Conservation (phyloP, 1,140 invertebrate species). For the Pachyrhynchus sulphureomaculatus region DNA sequence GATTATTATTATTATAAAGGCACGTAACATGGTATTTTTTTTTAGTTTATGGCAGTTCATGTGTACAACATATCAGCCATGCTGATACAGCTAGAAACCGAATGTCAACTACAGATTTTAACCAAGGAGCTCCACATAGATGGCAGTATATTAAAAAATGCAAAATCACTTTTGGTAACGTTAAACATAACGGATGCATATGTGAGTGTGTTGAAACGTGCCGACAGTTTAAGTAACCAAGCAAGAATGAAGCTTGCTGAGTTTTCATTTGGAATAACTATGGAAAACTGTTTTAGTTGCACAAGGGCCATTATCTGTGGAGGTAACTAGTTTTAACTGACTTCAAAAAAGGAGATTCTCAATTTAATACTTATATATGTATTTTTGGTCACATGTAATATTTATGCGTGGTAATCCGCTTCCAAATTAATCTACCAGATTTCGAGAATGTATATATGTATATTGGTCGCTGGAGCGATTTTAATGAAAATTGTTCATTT, state of each 20-base stretch:
- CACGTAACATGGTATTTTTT: no score
- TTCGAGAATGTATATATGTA: no score
- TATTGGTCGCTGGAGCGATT: no score
- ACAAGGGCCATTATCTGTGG: slow-evolving; percentile 73
- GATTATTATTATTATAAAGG: no score
- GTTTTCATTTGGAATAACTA: slow-evolving; percentile 68
- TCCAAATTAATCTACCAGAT: no score
- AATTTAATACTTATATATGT: no score
- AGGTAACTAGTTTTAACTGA: no score
- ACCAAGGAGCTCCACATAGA: slow-evolving; percentile 76
- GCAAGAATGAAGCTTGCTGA: slow-evolving; percentile 64
- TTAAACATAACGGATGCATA: slow-evolving; percentile 62
- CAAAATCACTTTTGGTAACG: slow-evolving; percentile 71
- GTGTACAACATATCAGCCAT: slow-evolving; percentile 79
- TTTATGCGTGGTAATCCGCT: no score
- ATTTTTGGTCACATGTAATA: no score
- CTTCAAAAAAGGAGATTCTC: no score
- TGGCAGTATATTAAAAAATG: slow-evolving; percentile 71
- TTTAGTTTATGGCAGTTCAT: slow-evolving; percentile 82
- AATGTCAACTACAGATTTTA: slow-evolving; percentile 74
- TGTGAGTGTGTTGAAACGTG: slow-evolving; percentile 52
- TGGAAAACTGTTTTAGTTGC: slow-evolving; percentile 74
- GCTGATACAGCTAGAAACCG: slow-evolving; percentile 61
- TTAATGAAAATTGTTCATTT: no score
- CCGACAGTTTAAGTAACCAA: slow-evolving; percentile 48